phyloP scores from a whole-genome alignment of 92 coral and sea anemone genomes.

The Montipora capitata region DNA sequence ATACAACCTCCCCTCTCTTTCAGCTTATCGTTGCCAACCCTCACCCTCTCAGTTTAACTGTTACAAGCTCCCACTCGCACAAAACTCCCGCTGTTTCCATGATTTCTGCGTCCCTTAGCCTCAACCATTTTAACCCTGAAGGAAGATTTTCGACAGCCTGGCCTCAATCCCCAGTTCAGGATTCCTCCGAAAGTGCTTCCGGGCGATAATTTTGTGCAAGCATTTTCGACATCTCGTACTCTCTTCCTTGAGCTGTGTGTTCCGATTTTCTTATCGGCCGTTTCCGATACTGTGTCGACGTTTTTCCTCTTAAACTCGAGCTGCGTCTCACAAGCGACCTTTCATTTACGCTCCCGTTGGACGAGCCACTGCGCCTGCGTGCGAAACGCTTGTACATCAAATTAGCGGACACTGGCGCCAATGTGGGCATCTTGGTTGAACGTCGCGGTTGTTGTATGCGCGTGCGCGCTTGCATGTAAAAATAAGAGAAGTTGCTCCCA shows the following conservation, averaged over 20 bases:
- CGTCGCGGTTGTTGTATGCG: slow-evolving; percentile 95
- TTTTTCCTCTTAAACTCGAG: slow-evolving; percentile 19
- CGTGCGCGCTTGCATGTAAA: slow-evolving; percentile 97
- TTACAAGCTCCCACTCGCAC: too few relatives aligned
- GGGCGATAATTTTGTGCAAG: not conserved
- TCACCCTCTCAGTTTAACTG: too few relatives aligned
- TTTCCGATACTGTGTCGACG: slow-evolving; percentile 27
- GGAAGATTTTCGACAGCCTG: not conserved
- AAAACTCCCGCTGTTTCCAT: too few relatives aligned
- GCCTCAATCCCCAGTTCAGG: not conserved
- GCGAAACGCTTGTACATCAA: slow-evolving; percentile 74
- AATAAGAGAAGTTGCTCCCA: slow-evolving; percentile 94
- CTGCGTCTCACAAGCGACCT: slow-evolving; percentile 5
- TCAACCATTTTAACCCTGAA: not conserved
- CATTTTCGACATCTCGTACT: slow-evolving; percentile 5
- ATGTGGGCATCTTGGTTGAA: slow-evolving; percentile 47
- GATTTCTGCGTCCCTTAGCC: too few relatives aligned
- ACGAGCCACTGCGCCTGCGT: slow-evolving; percentile 70
- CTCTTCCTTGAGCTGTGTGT: not conserved
- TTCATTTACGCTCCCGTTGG: slow-evolving; percentile 15
- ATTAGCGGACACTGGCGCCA: slow-evolving; percentile 80
- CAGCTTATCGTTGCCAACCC: too few relatives aligned
- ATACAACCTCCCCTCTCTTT: too few relatives aligned
- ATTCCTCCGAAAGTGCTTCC: slow-evolving; percentile 15
- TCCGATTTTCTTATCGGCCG: slow-evolving; percentile 24